phyloP scores from a whole-genome alignment of 2,113 vertebrate species.

The Felis catus region F.catus_Fca126_mat1.0 CM031417.1:85953501-85954000 shows the following conservation, averaged over 20 bases:
- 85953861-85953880: not conserved
- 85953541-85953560: not conserved
- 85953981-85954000: not conserved
- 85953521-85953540: not conserved
- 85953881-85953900: not conserved
- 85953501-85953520: not conserved
- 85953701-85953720: not conserved
- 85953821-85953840: not conserved
- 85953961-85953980: not conserved
- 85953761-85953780: not conserved
- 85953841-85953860: not conserved
- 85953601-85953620: not conserved
- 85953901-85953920: not conserved
- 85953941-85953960: constrained; percentile 21
- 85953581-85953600: not conserved
- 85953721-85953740: constrained; percentile 6
- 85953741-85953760: not conserved
- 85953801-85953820: not conserved
- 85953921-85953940: not conserved
- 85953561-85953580: not conserved
- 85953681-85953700: not conserved
- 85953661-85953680: not conserved
- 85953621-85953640: not conserved
- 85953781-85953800: not conserved
- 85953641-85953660: not conserved